Percentiles rank a stretch among this genome's conserved stretches.
These are phyloP conservation scores for Pogonus chalceus DNA, from an alignment of 1,140 invertebrate species.

Conservation along the genomic window DNA sequence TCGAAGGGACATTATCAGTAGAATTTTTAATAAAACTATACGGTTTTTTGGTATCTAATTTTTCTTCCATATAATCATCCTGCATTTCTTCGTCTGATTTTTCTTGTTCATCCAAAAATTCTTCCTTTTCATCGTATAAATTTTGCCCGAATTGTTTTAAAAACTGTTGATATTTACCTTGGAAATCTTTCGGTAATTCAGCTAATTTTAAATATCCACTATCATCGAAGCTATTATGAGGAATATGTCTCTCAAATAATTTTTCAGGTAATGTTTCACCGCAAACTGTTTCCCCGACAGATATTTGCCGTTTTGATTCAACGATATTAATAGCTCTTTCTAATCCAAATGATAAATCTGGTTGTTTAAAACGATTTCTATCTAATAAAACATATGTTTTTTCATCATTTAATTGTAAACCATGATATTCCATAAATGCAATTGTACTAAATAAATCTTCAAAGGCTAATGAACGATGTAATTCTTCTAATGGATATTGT, in stretches of 20 bases:
- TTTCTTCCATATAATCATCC: conserved; percentile 19
- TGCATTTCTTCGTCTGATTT: conserved; percentile 24
- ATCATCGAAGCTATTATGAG: conserved; percentile 56
- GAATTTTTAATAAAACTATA: neutral
- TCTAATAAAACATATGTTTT: conserved; percentile 45
- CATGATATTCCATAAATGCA: conserved; percentile 52
- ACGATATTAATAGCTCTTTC: conserved; percentile 52
- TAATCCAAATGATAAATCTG: conserved; percentile 46
- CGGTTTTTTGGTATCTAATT: conserved; percentile 27
- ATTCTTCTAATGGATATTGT: conserved; percentile 49
- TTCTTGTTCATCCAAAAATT: no score
- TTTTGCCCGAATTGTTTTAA: conserved; percentile 19
- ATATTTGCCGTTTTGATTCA: conserved; percentile 48
- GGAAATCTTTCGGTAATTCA: conserved; percentile 36
- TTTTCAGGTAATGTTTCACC: conserved; percentile 43
- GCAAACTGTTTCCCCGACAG: conserved; percentile 54
- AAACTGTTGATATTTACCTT: conserved; percentile 33
- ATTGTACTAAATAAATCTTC: conserved; percentile 49
- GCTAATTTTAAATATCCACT: conserved; percentile 48
- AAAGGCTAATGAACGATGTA: conserved; percentile 54
- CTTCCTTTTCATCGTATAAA: no score
- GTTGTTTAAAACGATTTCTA: conserved; percentile 44
- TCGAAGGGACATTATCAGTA: neutral
- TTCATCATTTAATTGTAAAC: conserved; percentile 44
- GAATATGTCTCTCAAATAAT: conserved; percentile 39